phyloP scores from a whole-genome alignment of 2,888 invertebrate species.

The Epiblema foenella region DNA sequence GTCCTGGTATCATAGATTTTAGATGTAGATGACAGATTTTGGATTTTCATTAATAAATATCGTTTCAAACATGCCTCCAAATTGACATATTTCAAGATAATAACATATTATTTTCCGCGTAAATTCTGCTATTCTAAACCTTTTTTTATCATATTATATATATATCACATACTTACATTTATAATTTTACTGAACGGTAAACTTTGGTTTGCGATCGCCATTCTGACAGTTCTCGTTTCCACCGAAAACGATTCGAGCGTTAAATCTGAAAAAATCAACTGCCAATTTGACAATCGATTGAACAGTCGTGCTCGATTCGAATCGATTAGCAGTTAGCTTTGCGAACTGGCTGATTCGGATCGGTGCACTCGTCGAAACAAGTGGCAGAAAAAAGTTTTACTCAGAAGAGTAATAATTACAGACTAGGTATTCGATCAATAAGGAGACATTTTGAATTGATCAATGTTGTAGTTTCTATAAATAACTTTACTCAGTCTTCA shows the following conservation, averaged over 20 bases:
- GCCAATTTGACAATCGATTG: conserved; percentile 68
- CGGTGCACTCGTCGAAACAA: conserved; percentile 27
- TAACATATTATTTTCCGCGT: too few relatives aligned
- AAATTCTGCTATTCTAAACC: too few relatives aligned
- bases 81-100: too few relatives aligned
- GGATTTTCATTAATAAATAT: too few relatives aligned
- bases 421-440: background rate
- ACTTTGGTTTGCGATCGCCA: background rate
- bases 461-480: background rate
- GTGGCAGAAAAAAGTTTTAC: background rate
- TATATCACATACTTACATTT: too few relatives aligned
- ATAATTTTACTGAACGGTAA: background rate
- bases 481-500: too few relatives aligned
- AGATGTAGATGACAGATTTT: too few relatives aligned
- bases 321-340: conserved; percentile 51
- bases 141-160: too few relatives aligned
- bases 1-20: too few relatives aligned
- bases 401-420: background rate
- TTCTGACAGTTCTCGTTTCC: conserved; percentile 1
- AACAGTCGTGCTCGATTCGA: conserved; percentile 53
- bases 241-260: conserved; percentile 18
- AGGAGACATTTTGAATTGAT: background rate
- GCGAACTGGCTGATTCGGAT: conserved; percentile 25
- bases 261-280: conserved; percentile 50
- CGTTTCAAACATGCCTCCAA: too few relatives aligned